phyloP scores from a whole-genome alignment of 2,888 invertebrate species.

The Leptodirus hochenwartii region DNA sequence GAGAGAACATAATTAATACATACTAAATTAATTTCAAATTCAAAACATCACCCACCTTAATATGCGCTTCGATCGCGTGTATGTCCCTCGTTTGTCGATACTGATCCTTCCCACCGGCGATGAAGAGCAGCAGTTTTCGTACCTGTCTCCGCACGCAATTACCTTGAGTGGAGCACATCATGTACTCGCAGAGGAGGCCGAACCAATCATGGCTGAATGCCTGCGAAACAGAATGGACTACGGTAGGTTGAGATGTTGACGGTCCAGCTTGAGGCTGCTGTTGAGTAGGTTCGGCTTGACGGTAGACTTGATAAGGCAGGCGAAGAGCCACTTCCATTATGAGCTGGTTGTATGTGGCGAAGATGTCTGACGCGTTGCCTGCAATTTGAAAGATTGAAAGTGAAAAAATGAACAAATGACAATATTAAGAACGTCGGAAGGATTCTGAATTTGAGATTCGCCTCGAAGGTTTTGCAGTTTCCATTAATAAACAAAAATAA shows the following conservation, averaged over 20 bases:
- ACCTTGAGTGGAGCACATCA: constrained; percentile 88
- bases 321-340: constrained; percentile 88
- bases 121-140: constrained; percentile 74
- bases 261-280: too few species aligned
- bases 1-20: constrained; percentile 1
- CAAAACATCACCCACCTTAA: constrained; percentile 36
- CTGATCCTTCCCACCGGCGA: constrained; percentile 90
- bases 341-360: constrained; percentile 86
- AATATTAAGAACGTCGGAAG: too few species aligned
- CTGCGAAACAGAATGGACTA: constrained; percentile 27
- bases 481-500: too few species aligned
- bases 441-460: too few species aligned
- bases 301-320: constrained; percentile 84
- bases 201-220: constrained; percentile 51
- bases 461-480: too few species aligned
- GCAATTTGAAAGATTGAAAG: too few species aligned
- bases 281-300: constrained; percentile 53
- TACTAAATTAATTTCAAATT: not conserved
- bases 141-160: constrained; percentile 77
- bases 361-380: constrained; percentile 79
- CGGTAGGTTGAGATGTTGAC: too few species aligned
- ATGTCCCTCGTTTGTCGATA: constrained; percentile 88
- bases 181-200: constrained; percentile 75
- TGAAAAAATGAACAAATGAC: not conserved
- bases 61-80: constrained; percentile 79